Evolutionary conservation across 2,888 invertebrate genomes (phyloP).

Genomic region (Spisula solida): DNA sequence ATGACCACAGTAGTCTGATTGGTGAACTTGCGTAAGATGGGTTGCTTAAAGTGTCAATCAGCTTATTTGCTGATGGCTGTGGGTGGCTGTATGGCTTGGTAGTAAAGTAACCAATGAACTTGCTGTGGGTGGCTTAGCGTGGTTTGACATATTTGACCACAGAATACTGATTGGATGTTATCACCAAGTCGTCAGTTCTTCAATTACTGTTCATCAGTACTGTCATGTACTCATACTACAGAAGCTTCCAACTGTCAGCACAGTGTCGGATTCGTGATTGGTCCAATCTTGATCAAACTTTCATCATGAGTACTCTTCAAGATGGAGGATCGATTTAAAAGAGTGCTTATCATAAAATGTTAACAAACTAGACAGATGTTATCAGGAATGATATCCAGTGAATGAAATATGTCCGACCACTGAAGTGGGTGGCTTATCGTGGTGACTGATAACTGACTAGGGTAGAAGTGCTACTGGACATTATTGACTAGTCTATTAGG

Average conservation of each 20-base stretch:
- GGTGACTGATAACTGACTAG: neutral
- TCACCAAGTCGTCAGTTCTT: neutral
- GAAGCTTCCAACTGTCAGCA: neutral
- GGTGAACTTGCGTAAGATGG: no score
- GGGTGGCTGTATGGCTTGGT: no score
- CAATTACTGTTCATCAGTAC: neutral
- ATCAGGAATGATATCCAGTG: conserved; percentile 33
- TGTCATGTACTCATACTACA: neutral
- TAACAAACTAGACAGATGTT: conserved; percentile 43
- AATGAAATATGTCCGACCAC: conserved; percentile 41
- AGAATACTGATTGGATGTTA: neutral
- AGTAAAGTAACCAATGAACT: no score
- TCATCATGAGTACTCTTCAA: conserved; percentile 14
- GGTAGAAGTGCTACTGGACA: conserved; percentile 19
- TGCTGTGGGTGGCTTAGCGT: neutral
- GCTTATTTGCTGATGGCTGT: no score
- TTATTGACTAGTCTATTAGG: neutral
- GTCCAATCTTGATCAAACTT: conserved; percentile 24
- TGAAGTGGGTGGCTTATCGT: conserved; percentile 18
- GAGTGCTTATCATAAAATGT: conserved; percentile 19
- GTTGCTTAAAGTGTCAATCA: no score
- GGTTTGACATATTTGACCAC: no score
- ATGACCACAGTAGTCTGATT: no score
- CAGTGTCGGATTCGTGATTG: neutral
- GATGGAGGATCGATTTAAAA: conserved; percentile 5